These are phyloP conservation scores for Glaucopsyche alexis DNA, from an alignment of 2,888 invertebrate genomes.

Conservation along the genomic window DNA sequence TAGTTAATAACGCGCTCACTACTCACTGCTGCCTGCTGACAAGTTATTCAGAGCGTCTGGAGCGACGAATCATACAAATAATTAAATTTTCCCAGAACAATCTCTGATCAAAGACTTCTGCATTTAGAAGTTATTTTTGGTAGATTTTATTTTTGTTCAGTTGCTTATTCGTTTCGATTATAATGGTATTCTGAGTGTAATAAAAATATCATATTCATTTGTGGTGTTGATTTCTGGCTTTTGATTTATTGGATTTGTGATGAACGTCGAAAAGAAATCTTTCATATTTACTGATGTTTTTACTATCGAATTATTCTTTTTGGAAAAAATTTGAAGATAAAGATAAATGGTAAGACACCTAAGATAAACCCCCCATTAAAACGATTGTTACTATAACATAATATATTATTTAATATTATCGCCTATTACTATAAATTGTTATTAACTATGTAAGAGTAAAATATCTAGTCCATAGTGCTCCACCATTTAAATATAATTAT, in stretches of 20 bases:
- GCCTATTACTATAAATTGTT: too few species aligned
- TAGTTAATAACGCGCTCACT: not conserved
- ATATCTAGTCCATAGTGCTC: too few species aligned
- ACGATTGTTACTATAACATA: too few species aligned
- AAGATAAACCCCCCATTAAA: too few species aligned
- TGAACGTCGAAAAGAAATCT: not conserved
- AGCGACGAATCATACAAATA: constrained; percentile 42
- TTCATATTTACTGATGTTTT: too few species aligned
- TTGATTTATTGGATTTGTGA: not conserved
- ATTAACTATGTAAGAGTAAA: too few species aligned
- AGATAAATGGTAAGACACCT: too few species aligned
- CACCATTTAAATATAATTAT: too few species aligned
- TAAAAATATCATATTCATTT: constrained; percentile 1
- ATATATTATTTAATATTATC: too few species aligned
- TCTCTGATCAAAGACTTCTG: constrained; percentile 46
- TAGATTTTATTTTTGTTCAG: constrained; percentile 34
- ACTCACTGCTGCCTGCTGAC: not conserved
- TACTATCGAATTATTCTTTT: too few species aligned
- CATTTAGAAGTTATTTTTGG: constrained; percentile 42
- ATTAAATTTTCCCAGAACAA: constrained; percentile 43
- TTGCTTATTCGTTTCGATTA: not conserved
- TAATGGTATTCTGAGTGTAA: not conserved
- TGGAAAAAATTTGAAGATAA: too few species aligned
- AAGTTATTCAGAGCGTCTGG: constrained; percentile 37
- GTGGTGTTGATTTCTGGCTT: not conserved